Evolutionary conservation across 2,888 invertebrate species (phyloP).

Genomic region (Idaea biselata): DNA sequence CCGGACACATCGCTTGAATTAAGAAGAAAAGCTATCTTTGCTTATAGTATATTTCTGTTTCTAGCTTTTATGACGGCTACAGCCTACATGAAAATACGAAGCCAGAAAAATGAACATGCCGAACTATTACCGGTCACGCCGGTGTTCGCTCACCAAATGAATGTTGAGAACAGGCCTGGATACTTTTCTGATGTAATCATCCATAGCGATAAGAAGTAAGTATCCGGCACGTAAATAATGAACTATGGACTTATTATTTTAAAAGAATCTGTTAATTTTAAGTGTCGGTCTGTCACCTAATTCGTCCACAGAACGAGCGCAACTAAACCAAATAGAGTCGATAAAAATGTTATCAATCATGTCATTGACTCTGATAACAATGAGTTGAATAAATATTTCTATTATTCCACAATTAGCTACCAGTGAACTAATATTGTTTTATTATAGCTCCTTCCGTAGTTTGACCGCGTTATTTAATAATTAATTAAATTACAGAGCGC

Average conservation of each 20-base stretch:
- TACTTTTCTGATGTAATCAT: slow-evolving; percentile 83
- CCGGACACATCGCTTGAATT: too few relatives aligned
- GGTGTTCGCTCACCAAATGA: slow-evolving; percentile 80
- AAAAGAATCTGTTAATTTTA: background rate
- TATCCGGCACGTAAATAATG: background rate
- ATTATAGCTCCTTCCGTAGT: slow-evolving; percentile 24
- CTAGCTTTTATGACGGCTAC: slow-evolving; percentile 82
- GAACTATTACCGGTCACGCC: slow-evolving; percentile 81
- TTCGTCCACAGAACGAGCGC: slow-evolving; percentile 4
- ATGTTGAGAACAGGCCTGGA: slow-evolving; percentile 73
- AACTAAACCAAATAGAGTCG: slow-evolving; percentile 48
- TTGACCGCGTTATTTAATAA: slow-evolving; percentile 10
- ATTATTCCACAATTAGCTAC: slow-evolving; percentile 60
- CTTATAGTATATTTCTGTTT: slow-evolving; percentile 34
- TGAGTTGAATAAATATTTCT: slow-evolving; percentile 38
- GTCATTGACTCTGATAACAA: slow-evolving; percentile 55
- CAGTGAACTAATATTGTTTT: slow-evolving; percentile 45
- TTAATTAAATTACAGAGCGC: slow-evolving; percentile 60
- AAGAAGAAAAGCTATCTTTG: too few relatives aligned
- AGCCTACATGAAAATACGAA: slow-evolving; percentile 73
- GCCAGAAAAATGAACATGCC: slow-evolving; percentile 54
- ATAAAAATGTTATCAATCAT: slow-evolving; percentile 71
- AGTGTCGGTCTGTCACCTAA: background rate
- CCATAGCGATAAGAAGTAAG: slow-evolving; percentile 80
- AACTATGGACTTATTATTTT: background rate